phyloP scores from a whole-genome alignment of 2,888 invertebrate species.

The Acrobasis suavella region DNA sequence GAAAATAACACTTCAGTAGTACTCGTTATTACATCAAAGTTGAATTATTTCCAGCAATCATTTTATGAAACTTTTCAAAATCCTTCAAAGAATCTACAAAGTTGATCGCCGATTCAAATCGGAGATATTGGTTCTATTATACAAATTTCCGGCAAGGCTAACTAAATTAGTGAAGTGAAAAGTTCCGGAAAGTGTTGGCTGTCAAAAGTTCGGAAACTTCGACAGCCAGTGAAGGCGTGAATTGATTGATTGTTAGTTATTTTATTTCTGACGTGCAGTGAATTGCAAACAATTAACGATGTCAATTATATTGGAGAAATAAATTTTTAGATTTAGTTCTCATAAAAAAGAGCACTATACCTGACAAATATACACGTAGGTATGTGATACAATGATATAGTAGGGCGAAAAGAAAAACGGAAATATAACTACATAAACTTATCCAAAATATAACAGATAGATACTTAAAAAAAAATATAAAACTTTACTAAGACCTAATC shows the following conservation, averaged over 20 bases:
- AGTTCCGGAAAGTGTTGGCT: conserved; percentile 5
- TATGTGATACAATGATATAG: no score
- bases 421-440: no score
- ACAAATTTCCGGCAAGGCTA: conserved; percentile 5
- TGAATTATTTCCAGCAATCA: neutral
- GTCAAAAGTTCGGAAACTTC: conserved; percentile 9
- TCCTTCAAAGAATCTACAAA: neutral
- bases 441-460: no score
- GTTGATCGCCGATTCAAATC: neutral
- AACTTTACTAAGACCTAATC: no score
- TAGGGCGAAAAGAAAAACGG: no score
- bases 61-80: neutral
- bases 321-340: neutral
- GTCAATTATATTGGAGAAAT: neutral
- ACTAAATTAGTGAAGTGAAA: conserved; percentile 10
- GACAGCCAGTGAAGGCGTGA: conserved; percentile 5
- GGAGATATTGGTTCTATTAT: conserved; percentile 11
- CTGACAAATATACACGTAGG: no score
- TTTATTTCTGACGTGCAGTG: neutral
- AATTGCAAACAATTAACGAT: neutral
- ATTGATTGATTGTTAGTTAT: conserved; percentile 16
- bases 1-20: no score
- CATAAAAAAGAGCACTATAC: no score
- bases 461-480: no score
- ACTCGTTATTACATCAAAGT: no score